These are phyloP conservation scores for Picathartes gymnocephalus DNA, from an alignment of 2,113 vertebrate genomes.

Conservation along the genomic window DNA sequence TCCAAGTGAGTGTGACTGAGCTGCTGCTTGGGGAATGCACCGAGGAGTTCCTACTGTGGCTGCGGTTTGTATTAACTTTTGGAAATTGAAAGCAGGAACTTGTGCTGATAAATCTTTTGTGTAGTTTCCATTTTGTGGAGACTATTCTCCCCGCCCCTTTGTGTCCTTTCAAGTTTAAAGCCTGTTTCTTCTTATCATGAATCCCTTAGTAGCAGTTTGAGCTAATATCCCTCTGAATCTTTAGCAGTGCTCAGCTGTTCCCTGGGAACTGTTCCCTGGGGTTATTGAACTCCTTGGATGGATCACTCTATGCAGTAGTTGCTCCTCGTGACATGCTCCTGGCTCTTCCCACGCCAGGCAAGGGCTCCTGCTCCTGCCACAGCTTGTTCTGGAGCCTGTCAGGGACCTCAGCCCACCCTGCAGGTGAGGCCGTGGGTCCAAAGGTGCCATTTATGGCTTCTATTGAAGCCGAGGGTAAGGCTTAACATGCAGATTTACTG, in stretches of 20 bases:
- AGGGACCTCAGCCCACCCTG: neutral
- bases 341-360: neutral
- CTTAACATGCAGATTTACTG: neutral
- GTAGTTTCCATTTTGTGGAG: neutral
- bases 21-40: neutral
- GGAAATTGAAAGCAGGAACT: neutral
- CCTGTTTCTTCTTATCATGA: neutral
- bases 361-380: neutral
- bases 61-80: neutral
- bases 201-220: neutral
- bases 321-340: fast-evolving
- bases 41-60: neutral
- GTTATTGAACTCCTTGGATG: neutral
- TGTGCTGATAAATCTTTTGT: neutral
- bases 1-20: fast-evolving
- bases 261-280: neutral
- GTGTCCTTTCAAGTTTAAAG: neutral
- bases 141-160: fast-evolving
- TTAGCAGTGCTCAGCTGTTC: neutral
- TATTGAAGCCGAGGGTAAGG: neutral
- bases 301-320: fast-evolving
- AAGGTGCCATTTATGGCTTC: neutral
- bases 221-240: neutral
- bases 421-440: neutral
- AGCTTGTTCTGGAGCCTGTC: neutral